Evolutionary conservation across 2,113 vertebrate genomes (phyloP), one percentile per base, ranked within the genome.

Genomic region (Paramisgurnus dabryanus): DNA sequence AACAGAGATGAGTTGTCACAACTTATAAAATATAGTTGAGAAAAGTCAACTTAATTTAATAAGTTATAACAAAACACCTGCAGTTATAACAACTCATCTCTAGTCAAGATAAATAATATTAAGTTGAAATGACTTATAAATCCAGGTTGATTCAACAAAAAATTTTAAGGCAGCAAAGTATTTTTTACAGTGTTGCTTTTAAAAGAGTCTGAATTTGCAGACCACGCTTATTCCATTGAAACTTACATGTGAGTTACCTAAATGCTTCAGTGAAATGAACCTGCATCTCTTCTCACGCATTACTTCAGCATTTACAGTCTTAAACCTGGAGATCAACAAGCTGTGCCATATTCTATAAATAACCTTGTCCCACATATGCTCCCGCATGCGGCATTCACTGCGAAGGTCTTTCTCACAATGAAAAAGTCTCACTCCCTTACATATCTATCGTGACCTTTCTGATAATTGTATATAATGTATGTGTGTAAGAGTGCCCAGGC

Each of bases 341-440:
- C 63, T 65, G 50, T 61, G 47, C 34, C 49, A 80, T 40, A 70
- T 50, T 87, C 88, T 91, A 91, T 92, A 91, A 90, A 86, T 91
- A 92, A 73, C 83, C 89, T 84, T 89, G 90, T 87, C 89, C 90
- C 87, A 92, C 87, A 89, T 91, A 82, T 87, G 89, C 84, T 34
- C 27, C 53, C 83, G 67, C 64, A 78, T 82, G 7, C 9, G 83
- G 82, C 2, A 49, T 81, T 86, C 88, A 86, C 84, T 53, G 40
- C 81, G 84, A 89, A 86, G 60, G 64, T 79, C 83, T 88, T 88
- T 85, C 81, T 88, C 88, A 83, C 83, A 17, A 57, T 58, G 81
- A 82, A 1, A 83, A 86, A 82, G 82, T 64, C 65, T 67, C 67
- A 50, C 67, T 85, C 73, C 87, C 76, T 82, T 49, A 39, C 13